Conservation (phyloP, 2,113 vertebrate species). For the Spilogale gracilis region DNA sequence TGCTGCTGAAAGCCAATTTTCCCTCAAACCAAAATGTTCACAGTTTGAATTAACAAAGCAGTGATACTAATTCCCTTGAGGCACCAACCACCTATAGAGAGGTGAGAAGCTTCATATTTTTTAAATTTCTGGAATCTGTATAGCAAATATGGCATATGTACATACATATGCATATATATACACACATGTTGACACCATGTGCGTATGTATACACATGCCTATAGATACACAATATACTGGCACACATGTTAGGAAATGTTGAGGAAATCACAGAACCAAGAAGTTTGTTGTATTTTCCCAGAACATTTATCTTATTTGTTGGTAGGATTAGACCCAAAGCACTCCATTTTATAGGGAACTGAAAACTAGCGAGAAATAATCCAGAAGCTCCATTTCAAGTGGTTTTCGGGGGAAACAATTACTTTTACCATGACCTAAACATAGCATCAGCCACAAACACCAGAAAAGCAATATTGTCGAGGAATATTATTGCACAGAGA, state of each 20-base stretch:
- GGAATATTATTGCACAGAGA: background rate
- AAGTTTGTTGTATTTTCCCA: background rate
- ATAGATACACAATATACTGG: background rate
- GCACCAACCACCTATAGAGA: background rate
- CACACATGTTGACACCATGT: background rate
- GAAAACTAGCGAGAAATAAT: background rate
- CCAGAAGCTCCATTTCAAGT: background rate
- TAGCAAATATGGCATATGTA: background rate
- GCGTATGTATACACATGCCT: background rate
- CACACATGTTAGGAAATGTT: background rate
- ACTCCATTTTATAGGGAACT: background rate
- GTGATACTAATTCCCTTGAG: background rate
- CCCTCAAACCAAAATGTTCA: conserved; percentile 32
- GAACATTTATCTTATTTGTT: background rate
- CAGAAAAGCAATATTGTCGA: background rate
- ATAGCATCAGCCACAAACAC: background rate
- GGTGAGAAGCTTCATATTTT: background rate
- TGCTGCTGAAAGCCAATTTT: background rate
- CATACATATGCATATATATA: background rate
- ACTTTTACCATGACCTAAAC: background rate
- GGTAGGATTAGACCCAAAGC: background rate
- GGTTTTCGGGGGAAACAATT: background rate
- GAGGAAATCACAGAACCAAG: background rate
- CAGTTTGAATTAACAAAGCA: conserved; percentile 41
- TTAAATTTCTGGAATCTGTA: conserved; percentile 26